Percentiles rank a stretch among this genome's conserved stretches.
Evolutionary conservation across 2,113 vertebrate genomes (phyloP).

Genomic region (Chionis minor): DNA sequence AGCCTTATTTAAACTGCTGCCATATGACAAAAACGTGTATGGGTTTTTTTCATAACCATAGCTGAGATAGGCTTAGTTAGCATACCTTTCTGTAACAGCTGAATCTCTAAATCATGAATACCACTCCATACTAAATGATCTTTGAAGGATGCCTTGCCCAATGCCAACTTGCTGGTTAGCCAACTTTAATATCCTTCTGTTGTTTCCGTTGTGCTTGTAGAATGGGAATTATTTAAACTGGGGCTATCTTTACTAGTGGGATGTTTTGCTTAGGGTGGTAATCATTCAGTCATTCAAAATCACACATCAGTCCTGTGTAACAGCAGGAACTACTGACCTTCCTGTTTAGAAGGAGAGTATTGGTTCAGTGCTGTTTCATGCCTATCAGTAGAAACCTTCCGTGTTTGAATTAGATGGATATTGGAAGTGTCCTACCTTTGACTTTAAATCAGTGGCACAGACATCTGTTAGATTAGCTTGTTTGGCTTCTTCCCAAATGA

Average conservation of each 20-base stretch:
- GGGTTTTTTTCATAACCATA: not conserved
- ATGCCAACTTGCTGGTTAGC: not conserved
- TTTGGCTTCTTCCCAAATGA: constrained; percentile 28
- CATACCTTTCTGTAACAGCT: not conserved
- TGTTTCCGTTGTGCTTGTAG: not conserved
- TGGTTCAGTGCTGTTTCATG: not conserved
- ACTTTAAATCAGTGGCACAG: constrained; percentile 32
- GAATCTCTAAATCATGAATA: not conserved
- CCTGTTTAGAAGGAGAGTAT: not conserved
- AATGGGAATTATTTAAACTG: not conserved
- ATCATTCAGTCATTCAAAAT: not conserved
- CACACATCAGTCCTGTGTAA: not conserved
- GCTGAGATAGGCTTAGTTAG: not conserved
- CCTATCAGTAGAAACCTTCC: not conserved
- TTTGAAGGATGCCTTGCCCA: not conserved
- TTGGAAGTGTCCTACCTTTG: constrained; percentile 46
- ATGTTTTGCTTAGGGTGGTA: not conserved
- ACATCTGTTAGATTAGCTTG: constrained; percentile 42
- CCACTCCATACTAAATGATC: not conserved
- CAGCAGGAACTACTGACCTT: not conserved
- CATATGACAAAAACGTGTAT: not conserved
- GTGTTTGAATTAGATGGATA: constrained; percentile 10
- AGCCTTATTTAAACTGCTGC: not conserved
- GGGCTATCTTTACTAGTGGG: not conserved
- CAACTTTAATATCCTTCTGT: not conserved